phyloP scores from a whole-genome alignment of 2,113 vertebrate species.

The Neolamprologus cancellatus region DNA sequence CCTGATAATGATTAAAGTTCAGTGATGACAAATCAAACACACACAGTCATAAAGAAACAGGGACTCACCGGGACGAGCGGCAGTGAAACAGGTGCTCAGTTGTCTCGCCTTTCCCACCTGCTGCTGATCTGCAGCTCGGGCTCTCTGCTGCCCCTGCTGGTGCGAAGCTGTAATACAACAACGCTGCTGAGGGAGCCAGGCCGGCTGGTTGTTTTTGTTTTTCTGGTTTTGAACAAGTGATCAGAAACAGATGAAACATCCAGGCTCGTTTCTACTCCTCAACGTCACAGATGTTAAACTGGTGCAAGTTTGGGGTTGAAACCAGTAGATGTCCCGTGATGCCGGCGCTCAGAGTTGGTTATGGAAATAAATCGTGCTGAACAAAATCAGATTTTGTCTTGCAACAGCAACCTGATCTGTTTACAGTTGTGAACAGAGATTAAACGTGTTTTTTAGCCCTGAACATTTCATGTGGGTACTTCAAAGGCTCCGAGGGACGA shows the following conservation, averaged over 20 bases:
- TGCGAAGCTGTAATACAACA: neutral
- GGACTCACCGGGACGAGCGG: accelerated
- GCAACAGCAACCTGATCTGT: neutral
- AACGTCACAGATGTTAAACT: neutral
- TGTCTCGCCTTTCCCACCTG: neutral
- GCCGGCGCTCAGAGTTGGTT: neutral
- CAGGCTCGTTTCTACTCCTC: neutral
- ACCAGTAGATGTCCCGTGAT: neutral
- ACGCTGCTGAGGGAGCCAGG: neutral
- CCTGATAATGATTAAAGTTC: neutral
- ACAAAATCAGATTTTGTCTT: neutral
- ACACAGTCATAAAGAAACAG: neutral
- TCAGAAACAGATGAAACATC: neutral
- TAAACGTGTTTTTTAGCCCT: neutral
- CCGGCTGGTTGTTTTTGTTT: accelerated
- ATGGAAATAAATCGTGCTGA: neutral
- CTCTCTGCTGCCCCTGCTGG: neutral
- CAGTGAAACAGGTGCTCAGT: neutral
- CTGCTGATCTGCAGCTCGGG: neutral
- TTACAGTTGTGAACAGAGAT: neutral
- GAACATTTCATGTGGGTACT: neutral
- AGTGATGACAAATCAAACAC: neutral
- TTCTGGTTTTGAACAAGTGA: neutral
- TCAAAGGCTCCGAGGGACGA: neutral
- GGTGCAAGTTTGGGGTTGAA: neutral